Evolutionary conservation across 2,797 vertebrate species (phyloP), one percentile per base, ranked within the genome.

Genomic region (Sebastes iracundus): DNA sequence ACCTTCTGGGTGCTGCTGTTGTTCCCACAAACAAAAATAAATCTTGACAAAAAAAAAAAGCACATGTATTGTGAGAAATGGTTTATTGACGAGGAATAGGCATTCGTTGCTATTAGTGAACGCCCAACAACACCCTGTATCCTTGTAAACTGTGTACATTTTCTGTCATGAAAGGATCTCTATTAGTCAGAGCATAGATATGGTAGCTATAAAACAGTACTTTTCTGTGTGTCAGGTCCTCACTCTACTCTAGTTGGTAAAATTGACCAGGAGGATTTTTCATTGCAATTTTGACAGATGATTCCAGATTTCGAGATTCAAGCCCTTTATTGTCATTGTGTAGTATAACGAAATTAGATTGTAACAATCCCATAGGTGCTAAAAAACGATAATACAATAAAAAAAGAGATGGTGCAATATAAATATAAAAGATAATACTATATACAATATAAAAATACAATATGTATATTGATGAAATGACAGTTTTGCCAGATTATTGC

Each of bases 11-110:
- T 92, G 86, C 77, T 88, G 81, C 68, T 88, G 84, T 81, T 87
- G 89, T 87, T 82, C n/a, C 90, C 82, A 78, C 77, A 5, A 77
- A 62, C 25, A 86, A 88, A 92, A 93, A 92, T 87, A 83, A 93
- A 93, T 80, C 66, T 81, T 77, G 83, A 77, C 22, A 14, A 42
- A 58, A 81, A 84, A 30, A 84, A 30, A 72, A 75, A 61, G 16
- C n/a, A 2, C 22, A 4, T 42, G 38, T 42, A 49, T 20, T 42
- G 10, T 72, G 10, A 58, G 14, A 59, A 64, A 49, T 28, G 3
- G 0, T 13, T 72, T 22, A 32, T 60, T 80, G 6, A 72, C 2
- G 4, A 46, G 7, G 6, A 49, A 14, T 7, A 6, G 6, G 32
- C 3, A 6, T 30, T 42, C 8, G 14, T 22, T 12, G 13, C 20